phyloP scores from a whole-genome alignment of 2,113 vertebrate genomes.

The Takifugu bimaculatus region DNA sequence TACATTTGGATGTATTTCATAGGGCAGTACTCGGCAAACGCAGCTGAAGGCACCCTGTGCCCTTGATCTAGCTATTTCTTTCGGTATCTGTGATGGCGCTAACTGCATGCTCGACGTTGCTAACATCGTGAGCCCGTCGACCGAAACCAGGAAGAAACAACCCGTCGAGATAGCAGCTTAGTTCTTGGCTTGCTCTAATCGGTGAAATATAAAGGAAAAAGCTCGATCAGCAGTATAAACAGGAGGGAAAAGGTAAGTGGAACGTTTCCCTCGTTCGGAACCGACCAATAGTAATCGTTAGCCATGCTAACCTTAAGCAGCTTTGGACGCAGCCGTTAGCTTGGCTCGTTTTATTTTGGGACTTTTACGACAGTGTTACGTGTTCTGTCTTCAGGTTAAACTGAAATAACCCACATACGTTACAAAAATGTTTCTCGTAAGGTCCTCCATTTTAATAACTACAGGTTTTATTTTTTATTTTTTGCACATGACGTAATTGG shows the following conservation, averaged over 20 bases:
- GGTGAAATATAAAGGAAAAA: not conserved
- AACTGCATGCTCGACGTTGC: slow-evolving; percentile 29
- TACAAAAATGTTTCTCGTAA: not conserved
- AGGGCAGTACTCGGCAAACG: too few relatives aligned
- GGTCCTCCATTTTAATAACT: not conserved
- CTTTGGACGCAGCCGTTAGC: not conserved
- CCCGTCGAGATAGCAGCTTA: slow-evolving; percentile 16
- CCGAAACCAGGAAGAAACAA: slow-evolving; percentile 58
- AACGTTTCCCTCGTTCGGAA: too few relatives aligned
- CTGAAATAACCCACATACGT: not conserved
- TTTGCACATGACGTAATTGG: too few relatives aligned
- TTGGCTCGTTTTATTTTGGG: not conserved
- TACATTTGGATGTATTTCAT: not conserved
- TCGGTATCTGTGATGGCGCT: slow-evolving; percentile 7
- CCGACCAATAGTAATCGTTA: too few relatives aligned
- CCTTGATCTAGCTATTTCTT: not conserved
- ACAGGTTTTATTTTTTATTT: too few relatives aligned
- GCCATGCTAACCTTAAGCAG: not conserved
- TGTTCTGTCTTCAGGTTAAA: not conserved
- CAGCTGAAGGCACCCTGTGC: not conserved
- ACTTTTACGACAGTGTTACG: not conserved
- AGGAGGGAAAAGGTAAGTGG: slow-evolving; percentile 34
- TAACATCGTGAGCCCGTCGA: slow-evolving; percentile 20
- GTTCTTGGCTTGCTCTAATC: slow-evolving; percentile 24
- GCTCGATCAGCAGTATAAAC: not conserved